Base-by-base conservation (phyloP, 2,113 vertebrate species). In the Aptenodytes patagonicus region DNA sequence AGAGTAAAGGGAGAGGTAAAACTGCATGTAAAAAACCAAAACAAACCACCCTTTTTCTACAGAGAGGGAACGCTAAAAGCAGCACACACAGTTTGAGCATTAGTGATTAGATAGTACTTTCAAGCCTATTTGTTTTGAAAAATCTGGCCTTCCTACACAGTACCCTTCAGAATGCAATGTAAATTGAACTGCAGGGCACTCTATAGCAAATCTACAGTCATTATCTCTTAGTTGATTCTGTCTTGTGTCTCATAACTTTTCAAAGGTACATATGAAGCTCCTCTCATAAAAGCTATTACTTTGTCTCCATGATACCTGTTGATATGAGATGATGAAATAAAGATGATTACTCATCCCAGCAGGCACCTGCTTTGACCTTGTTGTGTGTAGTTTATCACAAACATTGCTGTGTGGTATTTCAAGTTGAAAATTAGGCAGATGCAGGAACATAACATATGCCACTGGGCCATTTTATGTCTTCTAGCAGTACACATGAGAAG, bases 331-430 rank as follows among this genome's bases (percentile, higher is more conserved):
- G 94, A 96, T 95, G 90, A 95, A 97, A 97, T 91, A 97, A 97
- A 95, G 95, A 95, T 94, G 96, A 97, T 95, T 96, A 96, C 83
- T 95, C 93, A 94, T 95, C 94, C 94, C 95, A 95, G 94, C 94
- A 97, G 92, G 93, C 70, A 93, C 70, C 81, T 95, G 87, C 87
- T 96, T 95, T 95, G 91, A 95, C 95, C 97, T 97, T 95, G 93
- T 92, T 97, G 91, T 54, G 73, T 70, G 89, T 87, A 91, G 89
- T 97, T 97, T 95, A 95, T 97, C 96, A 97, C 86, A 91, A 95
- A 90, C 91, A 79, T 94, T 89, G 81, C 73, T 89, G 69, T 89
- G 73, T 94, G 90, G 91, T 97, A 94, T 93, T 97, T 97, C 93
- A 94, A 82, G 81, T 89, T 1, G 91, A 91, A 96, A 96, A 95